Evolutionary conservation across 2,113 vertebrate species (phyloP).

Genomic region (Chunga burmeisteri): DNA sequence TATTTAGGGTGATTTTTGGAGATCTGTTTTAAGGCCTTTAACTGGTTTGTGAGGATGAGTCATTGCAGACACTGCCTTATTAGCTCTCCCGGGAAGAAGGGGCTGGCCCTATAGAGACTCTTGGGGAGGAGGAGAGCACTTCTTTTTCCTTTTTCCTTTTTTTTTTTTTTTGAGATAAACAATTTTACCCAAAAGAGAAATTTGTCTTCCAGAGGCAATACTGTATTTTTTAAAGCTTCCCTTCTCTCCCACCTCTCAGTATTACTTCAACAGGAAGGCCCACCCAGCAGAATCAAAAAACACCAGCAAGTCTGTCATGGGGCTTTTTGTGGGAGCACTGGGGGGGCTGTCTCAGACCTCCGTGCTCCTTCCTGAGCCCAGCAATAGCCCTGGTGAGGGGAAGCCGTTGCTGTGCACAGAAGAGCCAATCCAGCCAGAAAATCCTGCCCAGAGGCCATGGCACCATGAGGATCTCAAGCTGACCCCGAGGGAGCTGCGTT

Average conservation of each 20-base stretch:
- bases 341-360: neutral
- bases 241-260: neutral
- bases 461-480: neutral
- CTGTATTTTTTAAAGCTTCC: neutral
- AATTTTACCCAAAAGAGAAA: neutral
- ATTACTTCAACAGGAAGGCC: neutral
- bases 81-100: neutral
- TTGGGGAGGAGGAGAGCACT: fast-evolving
- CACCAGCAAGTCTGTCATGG: neutral
- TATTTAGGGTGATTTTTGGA: neutral
- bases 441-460: neutral
- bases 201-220: neutral
- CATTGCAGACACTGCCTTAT: neutral
- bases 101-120: neutral
- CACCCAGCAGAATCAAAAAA: neutral
- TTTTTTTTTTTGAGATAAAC: neutral
- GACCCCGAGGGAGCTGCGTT: neutral
- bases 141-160: too few relatives aligned
- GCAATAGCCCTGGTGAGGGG: neutral
- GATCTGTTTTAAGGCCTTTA: neutral
- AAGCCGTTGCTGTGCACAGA: neutral
- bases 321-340: fast-evolving
- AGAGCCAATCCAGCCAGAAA: neutral
- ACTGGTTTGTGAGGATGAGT: neutral
- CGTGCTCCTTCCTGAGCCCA: fast-evolving